Base-by-base conservation (phyloP, 2,888 invertebrate species). In the Leptarthrus brevirostris region DNA sequence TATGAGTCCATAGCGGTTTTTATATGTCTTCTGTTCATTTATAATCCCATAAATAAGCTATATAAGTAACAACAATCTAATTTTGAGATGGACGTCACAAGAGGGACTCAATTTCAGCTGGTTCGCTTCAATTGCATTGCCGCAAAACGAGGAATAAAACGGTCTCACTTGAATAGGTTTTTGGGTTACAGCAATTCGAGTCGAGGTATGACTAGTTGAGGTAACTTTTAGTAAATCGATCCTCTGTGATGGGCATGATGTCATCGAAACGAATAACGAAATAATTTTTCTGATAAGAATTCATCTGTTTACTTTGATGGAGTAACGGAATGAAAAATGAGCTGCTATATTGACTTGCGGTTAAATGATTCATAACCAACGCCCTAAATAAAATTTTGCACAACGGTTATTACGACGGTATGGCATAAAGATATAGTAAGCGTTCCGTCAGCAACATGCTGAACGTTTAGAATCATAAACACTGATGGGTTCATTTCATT, bases 81-180 rank as follows among this genome's bases (percentile, higher is more conserved):
- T 49, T 49, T 49, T 6, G n/a, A 20, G 16, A 12, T 8, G 20
- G 49, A 1, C 40, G 16, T 20, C 49, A 49, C 20, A 20, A 5
- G 16, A 18, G 49, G 14, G 2, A 5, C 26, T 26, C 18, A 54
- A 26, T 18, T 54, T 54, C 18, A n/a, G 8, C 20, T 20, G 14
- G 6, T 52, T 26, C n/a, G 26, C 6, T 26, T 30, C 30, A 8
- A 24, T 54, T 54, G 54, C 14, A 26, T 54, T 26, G n/a, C 10
- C 6, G 12, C 10, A 12, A 52, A 24, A 14, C n/a, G 12, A 24
- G 54, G 12, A 10, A 12, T 12, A 40, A 6, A 12, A 40, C 18
- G 24, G 54, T 54, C 18, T 22, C 54, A 54, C 6, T 24, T 30
- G 26, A 54, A 8, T 54, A 12, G 54, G 26, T 54, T 24, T 54